Conservation (phyloP, 1,140 invertebrate species). For the Bathynomus jamesi region DNA sequence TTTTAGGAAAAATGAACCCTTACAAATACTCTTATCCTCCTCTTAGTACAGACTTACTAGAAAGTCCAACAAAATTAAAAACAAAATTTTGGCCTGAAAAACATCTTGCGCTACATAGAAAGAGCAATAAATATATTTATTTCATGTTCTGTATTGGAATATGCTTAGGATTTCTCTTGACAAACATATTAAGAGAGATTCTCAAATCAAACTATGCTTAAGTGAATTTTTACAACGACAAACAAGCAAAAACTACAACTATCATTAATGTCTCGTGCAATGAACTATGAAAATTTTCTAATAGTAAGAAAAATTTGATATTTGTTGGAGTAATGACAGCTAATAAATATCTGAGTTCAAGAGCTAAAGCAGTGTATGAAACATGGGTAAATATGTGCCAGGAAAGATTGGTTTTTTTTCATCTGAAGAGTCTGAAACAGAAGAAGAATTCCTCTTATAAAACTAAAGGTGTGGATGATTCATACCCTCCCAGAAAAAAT, state of each 20-base stretch:
- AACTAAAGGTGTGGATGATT: constrained; percentile 79
- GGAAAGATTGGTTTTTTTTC: constrained; percentile 88
- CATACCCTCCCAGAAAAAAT: constrained; percentile 97
- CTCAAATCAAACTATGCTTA: no score
- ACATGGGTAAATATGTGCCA: constrained; percentile 81
- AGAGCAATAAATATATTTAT: not conserved
- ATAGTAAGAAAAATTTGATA: constrained; percentile 43
- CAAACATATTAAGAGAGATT: constrained; percentile 17
- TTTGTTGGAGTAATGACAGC: constrained; percentile 96
- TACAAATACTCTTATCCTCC: not conserved
- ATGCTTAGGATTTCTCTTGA: constrained; percentile 26
- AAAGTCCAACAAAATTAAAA: not conserved
- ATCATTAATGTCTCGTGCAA: constrained; percentile 12
- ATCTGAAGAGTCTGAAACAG: constrained; percentile 60
- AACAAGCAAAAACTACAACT: constrained; percentile 20
- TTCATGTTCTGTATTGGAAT: constrained; percentile 17
- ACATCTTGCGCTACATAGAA: not conserved
- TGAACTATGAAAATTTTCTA: constrained; percentile 15
- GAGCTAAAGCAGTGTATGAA: constrained; percentile 78
- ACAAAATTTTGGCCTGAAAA: not conserved
- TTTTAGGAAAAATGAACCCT: not conserved
- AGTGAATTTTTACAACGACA: no score
- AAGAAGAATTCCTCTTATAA: constrained; percentile 58
- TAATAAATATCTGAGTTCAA: constrained; percentile 71
- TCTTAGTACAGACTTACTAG: not conserved